A percentile compares a stretch with the other conserved stretches of the same genome.
Conservation (phyloP, 2,888 invertebrate genomes). For the Ectobius pallidus region DNA sequence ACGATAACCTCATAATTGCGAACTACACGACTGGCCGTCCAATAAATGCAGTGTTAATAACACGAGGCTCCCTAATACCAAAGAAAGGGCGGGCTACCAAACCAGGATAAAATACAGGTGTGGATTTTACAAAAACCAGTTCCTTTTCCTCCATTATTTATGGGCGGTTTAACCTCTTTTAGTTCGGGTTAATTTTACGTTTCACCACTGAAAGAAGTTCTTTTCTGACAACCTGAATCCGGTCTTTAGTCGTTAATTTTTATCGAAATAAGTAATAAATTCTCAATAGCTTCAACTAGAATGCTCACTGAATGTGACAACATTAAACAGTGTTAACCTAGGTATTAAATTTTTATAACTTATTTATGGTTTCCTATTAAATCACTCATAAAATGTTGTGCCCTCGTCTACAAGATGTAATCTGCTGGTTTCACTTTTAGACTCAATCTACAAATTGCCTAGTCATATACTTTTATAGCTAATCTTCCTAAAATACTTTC, state of each 20-base stretch:
- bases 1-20: background rate
- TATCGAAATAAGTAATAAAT: background rate
- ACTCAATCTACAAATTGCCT: too few relatives aligned
- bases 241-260: background rate
- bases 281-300: background rate
- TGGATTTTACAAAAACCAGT: background rate
- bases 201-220: background rate
- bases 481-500: too few relatives aligned
- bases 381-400: background rate
- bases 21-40: background rate
- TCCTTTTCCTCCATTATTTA: conserved; percentile 8
- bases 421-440: too few relatives aligned
- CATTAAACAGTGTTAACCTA: background rate
- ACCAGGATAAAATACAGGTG: background rate
- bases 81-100: background rate
- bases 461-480: too few relatives aligned
- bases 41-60: background rate
- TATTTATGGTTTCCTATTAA: background rate
- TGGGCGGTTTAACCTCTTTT: conserved; percentile 5
- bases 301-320: background rate
- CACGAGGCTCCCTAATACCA: background rate
- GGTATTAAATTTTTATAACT: background rate
- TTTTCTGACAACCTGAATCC: background rate
- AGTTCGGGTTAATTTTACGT: conserved; percentile 15
- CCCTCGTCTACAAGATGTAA: too few relatives aligned